A percentile compares a stretch with the other conserved stretches of the same genome.
Evolutionary conservation across 2,888 invertebrate genomes (phyloP).

Genomic region (Oscheius sp.): DNA sequence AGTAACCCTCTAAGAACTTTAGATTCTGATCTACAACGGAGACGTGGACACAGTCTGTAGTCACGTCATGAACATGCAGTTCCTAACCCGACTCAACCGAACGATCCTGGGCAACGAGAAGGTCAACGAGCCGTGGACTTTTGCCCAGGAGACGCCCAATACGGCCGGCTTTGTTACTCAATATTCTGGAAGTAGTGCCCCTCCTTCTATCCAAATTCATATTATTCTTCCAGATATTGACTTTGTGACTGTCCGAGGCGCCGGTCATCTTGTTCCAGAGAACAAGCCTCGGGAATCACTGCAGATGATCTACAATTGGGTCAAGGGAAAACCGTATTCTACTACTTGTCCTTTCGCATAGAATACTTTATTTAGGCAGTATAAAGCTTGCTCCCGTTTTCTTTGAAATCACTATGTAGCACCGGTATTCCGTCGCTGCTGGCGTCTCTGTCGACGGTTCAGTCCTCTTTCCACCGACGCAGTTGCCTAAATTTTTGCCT

Average conservation of each 20-base stretch:
- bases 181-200: conserved; percentile 42
- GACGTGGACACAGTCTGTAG: conserved; percentile 77
- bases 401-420: too few species aligned
- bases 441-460: too few species aligned
- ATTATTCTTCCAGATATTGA: conserved; percentile 42
- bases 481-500: too few species aligned
- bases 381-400: too few species aligned
- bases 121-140: conserved; percentile 54
- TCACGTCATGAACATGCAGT: conserved; percentile 75
- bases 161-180: conserved; percentile 50
- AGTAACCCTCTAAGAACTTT: background rate
- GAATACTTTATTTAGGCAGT: too few species aligned
- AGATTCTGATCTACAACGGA: conserved; percentile 76
- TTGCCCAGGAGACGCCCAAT: conserved; percentile 36
- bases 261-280: conserved; percentile 63
- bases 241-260: conserved; percentile 59
- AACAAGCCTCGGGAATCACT: conserved; percentile 59
- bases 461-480: too few species aligned
- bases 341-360: too few species aligned
- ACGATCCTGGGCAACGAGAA: conserved; percentile 42
- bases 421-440: too few species aligned
- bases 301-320: conserved; percentile 60
- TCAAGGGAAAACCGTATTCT: conserved; percentile 38
- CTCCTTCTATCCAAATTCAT: too few species aligned
- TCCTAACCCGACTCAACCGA: conserved; percentile 48